Evolutionary conservation across 2,888 invertebrate genomes (phyloP), one percentile per base, ranked within the genome.

Genomic region (Drosophila dives): DNA sequence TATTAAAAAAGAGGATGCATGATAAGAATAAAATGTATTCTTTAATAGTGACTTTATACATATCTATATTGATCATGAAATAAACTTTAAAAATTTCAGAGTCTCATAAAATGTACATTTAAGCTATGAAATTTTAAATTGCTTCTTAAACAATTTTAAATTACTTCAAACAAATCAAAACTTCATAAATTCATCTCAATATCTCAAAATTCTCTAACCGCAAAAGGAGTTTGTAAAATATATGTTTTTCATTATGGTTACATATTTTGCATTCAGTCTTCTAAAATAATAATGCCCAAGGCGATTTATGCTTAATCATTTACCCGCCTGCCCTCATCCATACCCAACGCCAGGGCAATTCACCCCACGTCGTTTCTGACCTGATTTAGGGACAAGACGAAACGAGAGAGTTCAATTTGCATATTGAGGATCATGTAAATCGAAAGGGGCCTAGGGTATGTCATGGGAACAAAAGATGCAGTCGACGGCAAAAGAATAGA

Each of bases 381-480:
- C 81, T 86, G 75, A 63, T 75, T 80, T 49, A 62, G 68, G 78
- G 80, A 72, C 56, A 72, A 61, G 58, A 49, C 42, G 36, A 77
- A 53, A 45, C 66, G 68, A 11, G 60, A 49, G 65, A 53, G 49
- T 64, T 58, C 53, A 65, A 86, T 86, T 86, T 86, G 86, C 86
- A 86, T 86, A 89, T 72, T 69, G 71, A 82, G 75, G 72, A 75
- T 68, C 62, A 56, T 71, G 86, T 69, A 74, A 71, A 61, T 42
- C 58, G 54, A 48, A 70, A 70, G 64, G 84, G 80, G 66, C 69
- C 67, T 66, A 81, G 89, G 89, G 78, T 72, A 70, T 83, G 89
- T 77, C 90, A 90, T 87, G 87, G 86, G 87, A 90, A 87, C 90
- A 87, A 87, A 89, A 64, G 86, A 71, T 59, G 76, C 75, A 76